Evolutionary conservation across 2,888 invertebrate species (phyloP), one percentile per base, ranked within the genome.

Genomic region (Encarsia formosa): DNA sequence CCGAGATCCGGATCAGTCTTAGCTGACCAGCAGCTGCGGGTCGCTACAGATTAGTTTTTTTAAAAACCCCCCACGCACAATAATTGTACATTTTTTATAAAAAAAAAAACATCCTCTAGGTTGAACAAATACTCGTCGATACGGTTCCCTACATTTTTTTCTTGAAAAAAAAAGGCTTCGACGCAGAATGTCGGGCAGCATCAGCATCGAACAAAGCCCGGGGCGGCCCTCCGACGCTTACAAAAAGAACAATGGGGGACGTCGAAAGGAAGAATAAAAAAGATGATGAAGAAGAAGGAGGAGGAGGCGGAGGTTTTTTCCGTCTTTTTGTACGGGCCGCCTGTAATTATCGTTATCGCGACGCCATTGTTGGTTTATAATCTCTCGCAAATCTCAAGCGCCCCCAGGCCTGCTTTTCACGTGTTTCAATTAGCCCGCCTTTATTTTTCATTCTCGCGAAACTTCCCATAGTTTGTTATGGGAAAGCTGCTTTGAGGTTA

Each of bases 401-500:
- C 19, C 47, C 41, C 29, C 41, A 37, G 41, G 41, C 31, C 41
- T 24, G 19, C 16, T 13, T 26, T 35, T 5, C 20, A 15, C 20
- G 2, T 15, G 34, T 31, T 52, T 42, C 42, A 42, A 51, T 51
- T 35, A 49, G 24, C 37, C 37, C 37, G 31, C 41, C 42, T 41
- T 16, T 23, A 42, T 29, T 49, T 32, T 32, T 22, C 13, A 16
- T 15, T 19, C 18, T 42, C 19, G n/a, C 29, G 31, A 23, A 6
- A 11, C n/a, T 3, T 19, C 20, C 8, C 19, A 4, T n/a, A n/a
- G n/a, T n/a, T n/a, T n/a, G n/a, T n/a, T 66, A 66, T 18, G 26
- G 24, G 26, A 45, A 45, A 37, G n/a, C n/a, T n/a, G n/a, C 37
- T 45, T 45, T 13, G 23, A 34, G 20, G 23, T 35, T 18, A 6